phyloP scores from a whole-genome alignment of 1,140 invertebrate genomes.

The Condylostylus longicornis region DNA sequence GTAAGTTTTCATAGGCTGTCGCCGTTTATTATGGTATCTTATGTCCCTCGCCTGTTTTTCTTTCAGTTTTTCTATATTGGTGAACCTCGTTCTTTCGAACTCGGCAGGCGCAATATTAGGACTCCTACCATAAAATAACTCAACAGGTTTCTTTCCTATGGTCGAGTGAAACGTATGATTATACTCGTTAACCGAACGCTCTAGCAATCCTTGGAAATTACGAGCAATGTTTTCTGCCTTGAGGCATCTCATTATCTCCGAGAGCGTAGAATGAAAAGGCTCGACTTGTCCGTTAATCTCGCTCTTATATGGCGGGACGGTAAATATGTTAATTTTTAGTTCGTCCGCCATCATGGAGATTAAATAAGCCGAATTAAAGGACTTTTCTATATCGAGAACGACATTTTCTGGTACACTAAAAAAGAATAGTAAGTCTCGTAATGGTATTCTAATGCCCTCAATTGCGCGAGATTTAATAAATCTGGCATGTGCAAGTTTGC shows the following conservation, averaged over 20 bases:
- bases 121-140: constrained; percentile 2
- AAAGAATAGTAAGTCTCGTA: constrained; percentile 6
- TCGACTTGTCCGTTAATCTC: background rate
- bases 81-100: no score
- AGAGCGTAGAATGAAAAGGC: background rate
- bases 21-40: constrained; percentile 3
- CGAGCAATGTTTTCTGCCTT: background rate
- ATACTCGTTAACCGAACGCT: background rate
- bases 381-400: background rate
- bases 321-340: constrained; percentile 4
- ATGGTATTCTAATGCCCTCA: constrained; percentile 5
- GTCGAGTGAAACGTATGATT: background rate
- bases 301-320: background rate
- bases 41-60: constrained; percentile 4
- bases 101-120: no score
- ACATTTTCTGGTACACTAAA: background rate
- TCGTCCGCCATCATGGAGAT: background rate
- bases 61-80: constrained; percentile 1
- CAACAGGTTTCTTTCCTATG: background rate
- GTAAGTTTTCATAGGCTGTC: background rate
- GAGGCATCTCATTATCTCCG: constrained; percentile 1
- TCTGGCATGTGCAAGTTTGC: background rate
- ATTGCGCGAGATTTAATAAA: constrained; percentile 1
- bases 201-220: background rate
- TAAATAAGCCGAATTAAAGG: background rate